Evolutionary conservation across 2,888 invertebrate genomes (phyloP), one percentile per base, ranked within the genome.

Genomic region (Mimachlamys varia): DNA sequence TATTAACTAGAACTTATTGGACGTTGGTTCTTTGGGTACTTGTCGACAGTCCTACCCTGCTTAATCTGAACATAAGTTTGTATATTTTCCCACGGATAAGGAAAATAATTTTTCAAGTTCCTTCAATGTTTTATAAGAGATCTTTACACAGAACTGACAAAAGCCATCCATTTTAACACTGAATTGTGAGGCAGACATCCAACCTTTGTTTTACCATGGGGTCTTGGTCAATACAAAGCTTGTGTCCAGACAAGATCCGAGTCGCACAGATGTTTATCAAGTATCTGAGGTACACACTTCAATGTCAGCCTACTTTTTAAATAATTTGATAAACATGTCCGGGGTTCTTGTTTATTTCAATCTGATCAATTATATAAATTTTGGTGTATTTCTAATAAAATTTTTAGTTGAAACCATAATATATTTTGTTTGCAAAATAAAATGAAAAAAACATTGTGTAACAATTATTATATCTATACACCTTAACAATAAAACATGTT

Each of bases 191-290:
- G 27, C 33, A 76, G 76, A 76, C 76, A 76, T 5, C 76, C 27
- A 33, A 33, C 76, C 76, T 76, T 76, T 76, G 33, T 33, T 62
- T 76, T 33, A 76, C 22, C 1, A 5, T 33, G 58, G 58, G 10
- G 62, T 62, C 62, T n/a, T n/a, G 62, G 62, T 62, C 22, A 62
- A 13, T 76, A 76, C 27, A 10, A 76, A 13, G 76, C 33, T 76
- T 76, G 76, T 76, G 33, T 76, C 76, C 76, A 76, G 27, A 76
- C 33, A 33, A 76, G 76, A 15, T 76, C 76, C 27, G 76, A 76
- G 76, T 76, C 76, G 33, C 76, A 33, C 12, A 76, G 27, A 76
- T 76, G 76, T 76, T 76, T 76, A 76, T 76, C 76, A 15, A 76
- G 2, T 22, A 22, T 62, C 7, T 62, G 2, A 5, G 13, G 4